Percentiles rank a stretch among this genome's conserved stretches.
phyloP scores from a whole-genome alignment of 1,140 invertebrate species.

The Monomorium pharaonis region DNA sequence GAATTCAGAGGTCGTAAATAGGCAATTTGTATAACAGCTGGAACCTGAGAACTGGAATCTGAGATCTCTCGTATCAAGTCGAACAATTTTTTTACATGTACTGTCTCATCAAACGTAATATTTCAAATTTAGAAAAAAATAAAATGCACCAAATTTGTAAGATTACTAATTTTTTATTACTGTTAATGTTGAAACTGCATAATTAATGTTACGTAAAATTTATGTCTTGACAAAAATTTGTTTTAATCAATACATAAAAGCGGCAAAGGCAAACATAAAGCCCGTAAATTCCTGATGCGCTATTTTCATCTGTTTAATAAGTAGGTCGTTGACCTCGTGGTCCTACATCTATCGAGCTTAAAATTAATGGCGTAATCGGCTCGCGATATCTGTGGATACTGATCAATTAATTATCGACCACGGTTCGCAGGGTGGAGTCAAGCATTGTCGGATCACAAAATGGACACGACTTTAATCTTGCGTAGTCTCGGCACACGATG shows the following conservation, averaged over 20 bases:
- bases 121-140: neutral
- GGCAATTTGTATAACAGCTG: neutral
- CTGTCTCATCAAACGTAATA: neutral
- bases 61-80: neutral
- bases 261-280: neutral
- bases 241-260: neutral
- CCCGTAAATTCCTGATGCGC: neutral
- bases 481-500: conserved; percentile 62
- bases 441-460: conserved; percentile 74
- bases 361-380: conserved; percentile 68
- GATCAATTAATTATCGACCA: conserved; percentile 80
- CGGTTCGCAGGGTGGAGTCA: conserved; percentile 61
- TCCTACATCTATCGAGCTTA: conserved; percentile 57
- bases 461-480: conserved; percentile 71
- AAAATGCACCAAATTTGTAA: neutral
- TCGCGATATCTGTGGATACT: conserved; percentile 70
- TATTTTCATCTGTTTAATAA: conserved; percentile 36
- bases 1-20: conserved; percentile 6
- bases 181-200: neutral
- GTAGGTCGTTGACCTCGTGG: neutral
- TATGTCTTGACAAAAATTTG: neutral
- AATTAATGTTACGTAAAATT: neutral
- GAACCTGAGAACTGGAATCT: neutral
- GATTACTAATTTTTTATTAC: neutral
- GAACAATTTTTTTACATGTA: neutral